Evolutionary conservation across 92 coral and sea anemone genomes (phyloP).

Genomic region (Heteractis magnifica): DNA sequence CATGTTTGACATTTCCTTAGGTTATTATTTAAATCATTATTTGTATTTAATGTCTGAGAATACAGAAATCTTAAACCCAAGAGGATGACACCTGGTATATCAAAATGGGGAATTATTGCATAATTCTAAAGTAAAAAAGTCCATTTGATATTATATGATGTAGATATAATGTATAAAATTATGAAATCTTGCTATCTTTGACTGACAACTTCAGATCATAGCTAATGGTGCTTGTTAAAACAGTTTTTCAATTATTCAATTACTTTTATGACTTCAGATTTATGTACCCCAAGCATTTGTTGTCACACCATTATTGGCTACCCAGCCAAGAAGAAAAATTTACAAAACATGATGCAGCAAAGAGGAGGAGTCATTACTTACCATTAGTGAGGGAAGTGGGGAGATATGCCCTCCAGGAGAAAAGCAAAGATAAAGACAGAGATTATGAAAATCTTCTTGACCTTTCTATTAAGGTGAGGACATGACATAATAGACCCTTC

Average conservation of each 20-base stretch:
- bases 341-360: constrained; percentile 58
- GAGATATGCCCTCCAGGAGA: constrained; percentile 67
- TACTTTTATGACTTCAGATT: constrained; percentile 41
- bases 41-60: too few species aligned
- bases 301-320: constrained; percentile 94
- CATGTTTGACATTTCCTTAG: too few species aligned
- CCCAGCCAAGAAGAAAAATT: constrained; percentile 79
- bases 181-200: too few species aligned
- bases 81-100: too few species aligned
- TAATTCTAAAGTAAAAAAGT: too few species aligned
- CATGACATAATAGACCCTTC: neutral
- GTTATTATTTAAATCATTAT: too few species aligned
- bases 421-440: constrained; percentile 41
- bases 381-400: constrained; percentile 77
- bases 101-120: too few species aligned
- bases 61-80: too few species aligned
- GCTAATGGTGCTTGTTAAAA: neutral
- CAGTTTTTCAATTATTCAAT: neutral
- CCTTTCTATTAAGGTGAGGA: constrained; percentile 61
- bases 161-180: too few species aligned
- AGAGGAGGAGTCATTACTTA: constrained; percentile 58
- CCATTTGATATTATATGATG: too few species aligned
- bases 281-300: constrained; percentile 82
- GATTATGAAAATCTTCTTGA: constrained; percentile 52
- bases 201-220: neutral